Conservation (phyloP, 37 sponge, comb jelly and placozoan genomes). For the Oopsacas minuta region DNA sequence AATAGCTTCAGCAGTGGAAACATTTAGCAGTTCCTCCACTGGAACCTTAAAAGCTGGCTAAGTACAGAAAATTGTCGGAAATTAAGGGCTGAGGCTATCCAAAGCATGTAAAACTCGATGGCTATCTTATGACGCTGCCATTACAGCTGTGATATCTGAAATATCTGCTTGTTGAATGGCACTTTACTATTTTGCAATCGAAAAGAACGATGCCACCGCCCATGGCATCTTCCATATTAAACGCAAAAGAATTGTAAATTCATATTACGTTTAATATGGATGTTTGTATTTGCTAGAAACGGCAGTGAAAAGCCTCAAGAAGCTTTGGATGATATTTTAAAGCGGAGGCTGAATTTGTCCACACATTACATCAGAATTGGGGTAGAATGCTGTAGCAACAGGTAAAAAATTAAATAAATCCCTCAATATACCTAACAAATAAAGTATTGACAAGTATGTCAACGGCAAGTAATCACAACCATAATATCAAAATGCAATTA, state of each 20-base stretch:
- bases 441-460: too few species aligned
- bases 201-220: neutral
- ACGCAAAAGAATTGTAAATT: too few species aligned
- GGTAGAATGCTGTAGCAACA: too few species aligned
- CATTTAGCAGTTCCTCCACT: neutral
- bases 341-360: neutral
- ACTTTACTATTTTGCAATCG: neutral
- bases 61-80: neutral
- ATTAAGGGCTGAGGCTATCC: neutral
- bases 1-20: neutral
- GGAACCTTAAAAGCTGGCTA: neutral
- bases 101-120: neutral
- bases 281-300: neutral
- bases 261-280: too few species aligned
- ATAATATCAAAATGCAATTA: too few species aligned
- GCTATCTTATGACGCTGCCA: neutral
- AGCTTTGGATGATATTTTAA: neutral
- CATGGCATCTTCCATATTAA: neutral
- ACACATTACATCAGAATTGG: too few species aligned
- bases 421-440: too few species aligned
- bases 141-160: neutral
- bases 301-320: neutral
- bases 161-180: neutral
- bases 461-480: too few species aligned
- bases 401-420: too few species aligned